Conservation (phyloP, 2,888 invertebrate genomes). For the Diarsia mendica region DNA sequence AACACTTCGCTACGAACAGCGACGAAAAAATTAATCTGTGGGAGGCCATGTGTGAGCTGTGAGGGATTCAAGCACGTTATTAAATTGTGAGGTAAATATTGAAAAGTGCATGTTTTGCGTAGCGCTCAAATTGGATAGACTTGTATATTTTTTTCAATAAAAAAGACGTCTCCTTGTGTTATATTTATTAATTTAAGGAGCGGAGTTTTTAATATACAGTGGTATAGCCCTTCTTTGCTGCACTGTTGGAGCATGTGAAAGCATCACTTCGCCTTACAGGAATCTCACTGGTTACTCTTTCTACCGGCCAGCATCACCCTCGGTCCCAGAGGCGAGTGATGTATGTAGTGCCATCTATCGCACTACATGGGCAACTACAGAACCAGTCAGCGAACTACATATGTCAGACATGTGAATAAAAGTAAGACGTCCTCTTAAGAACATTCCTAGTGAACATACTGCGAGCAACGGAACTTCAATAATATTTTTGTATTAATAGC, state of each 20-base stretch:
- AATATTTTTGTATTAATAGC: too few species aligned
- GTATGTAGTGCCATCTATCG: conserved; percentile 4
- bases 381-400: not conserved
- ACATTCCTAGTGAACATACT: not conserved
- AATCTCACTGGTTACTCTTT: not conserved
- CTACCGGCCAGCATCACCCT: not conserved
- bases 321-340: not conserved
- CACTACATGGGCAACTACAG: not conserved
- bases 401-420: not conserved
- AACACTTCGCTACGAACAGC: conserved; percentile 39
- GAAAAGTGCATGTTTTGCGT: conserved; percentile 12
- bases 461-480: not conserved
- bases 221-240: not conserved
- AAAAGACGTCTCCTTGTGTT: not conserved
- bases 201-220: too few species aligned
- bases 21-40: conserved; percentile 42
- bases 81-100: conserved; percentile 40
- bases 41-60: conserved; percentile 26
- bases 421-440: not conserved
- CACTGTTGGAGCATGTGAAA: not conserved
- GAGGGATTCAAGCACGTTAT: conserved; percentile 17
- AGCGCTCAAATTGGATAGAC: conserved; percentile 1
- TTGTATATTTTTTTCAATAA: not conserved
- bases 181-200: not conserved
- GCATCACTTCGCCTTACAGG: too few species aligned